Conservation (phyloP, 2,888 invertebrate species). For the Ischnura elegans region DNA sequence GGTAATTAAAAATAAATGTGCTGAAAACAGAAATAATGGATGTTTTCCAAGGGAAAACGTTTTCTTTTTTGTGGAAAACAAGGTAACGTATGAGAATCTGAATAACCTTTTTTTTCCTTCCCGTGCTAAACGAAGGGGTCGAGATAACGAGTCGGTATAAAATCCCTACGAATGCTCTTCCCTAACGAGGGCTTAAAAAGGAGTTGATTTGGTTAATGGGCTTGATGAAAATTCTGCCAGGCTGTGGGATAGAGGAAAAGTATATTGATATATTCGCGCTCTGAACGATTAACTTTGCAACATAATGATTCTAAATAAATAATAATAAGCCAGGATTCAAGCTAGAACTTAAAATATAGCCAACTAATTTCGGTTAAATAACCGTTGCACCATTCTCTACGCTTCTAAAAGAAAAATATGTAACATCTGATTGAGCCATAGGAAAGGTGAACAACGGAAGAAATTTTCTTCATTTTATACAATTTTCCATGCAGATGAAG, state of each 20-base stretch:
- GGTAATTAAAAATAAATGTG: slow-evolving; percentile 67
- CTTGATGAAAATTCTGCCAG: not conserved
- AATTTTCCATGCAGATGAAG: no score
- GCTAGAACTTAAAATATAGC: no score
- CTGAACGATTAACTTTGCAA: not conserved
- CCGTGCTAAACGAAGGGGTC: not conserved
- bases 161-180: slow-evolving; percentile 35
- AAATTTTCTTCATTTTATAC: no score
- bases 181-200: slow-evolving; percentile 37
- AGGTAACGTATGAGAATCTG: slow-evolving; percentile 39
- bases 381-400: no score
- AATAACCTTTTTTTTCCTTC: not conserved
- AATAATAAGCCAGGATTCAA: no score
- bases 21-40: slow-evolving; percentile 65
- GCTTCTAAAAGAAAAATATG: no score
- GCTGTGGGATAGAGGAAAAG: not conserved
- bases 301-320: no score
- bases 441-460: no score
- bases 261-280: not conserved
- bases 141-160: slow-evolving; percentile 42
- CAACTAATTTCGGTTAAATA: no score
- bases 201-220: slow-evolving; percentile 38
- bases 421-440: no score
- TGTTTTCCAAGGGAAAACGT: slow-evolving; percentile 57
- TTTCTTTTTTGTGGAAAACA: slow-evolving; percentile 40